Percentiles rank a stretch among this genome's conserved stretches.
Conservation (phyloP, 2,888 invertebrate species). For the Azorinus chamasolen region DNA sequence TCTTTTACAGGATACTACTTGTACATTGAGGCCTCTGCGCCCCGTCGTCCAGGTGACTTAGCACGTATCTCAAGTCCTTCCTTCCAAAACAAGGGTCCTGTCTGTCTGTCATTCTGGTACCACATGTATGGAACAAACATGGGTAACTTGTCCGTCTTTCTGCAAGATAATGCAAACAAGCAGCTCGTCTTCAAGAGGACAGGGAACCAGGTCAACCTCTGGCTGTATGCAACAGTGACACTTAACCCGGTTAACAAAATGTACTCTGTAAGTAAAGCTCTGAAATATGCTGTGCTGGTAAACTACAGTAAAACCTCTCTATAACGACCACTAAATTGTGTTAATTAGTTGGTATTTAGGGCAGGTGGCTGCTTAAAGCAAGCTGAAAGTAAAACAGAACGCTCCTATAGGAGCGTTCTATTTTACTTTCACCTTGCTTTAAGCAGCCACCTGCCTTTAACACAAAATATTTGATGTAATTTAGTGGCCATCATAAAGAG, state of each 20-base stretch:
- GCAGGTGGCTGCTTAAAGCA: too few species aligned
- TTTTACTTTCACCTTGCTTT: too few species aligned
- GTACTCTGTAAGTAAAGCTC: slow-evolving; percentile 50
- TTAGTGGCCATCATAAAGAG: too few species aligned
- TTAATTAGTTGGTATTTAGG: too few species aligned
- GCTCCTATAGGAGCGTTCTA: too few species aligned
- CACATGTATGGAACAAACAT: slow-evolving; percentile 81
- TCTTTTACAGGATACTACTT: slow-evolving; percentile 79
- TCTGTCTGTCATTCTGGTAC: slow-evolving; percentile 84
- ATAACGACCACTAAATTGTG: too few species aligned
- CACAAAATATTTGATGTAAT: too few species aligned
- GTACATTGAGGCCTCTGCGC: slow-evolving; percentile 86
- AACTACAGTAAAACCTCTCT: too few species aligned
- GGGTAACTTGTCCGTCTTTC: slow-evolving; percentile 77
- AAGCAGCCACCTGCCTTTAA: too few species aligned
- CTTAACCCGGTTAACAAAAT: slow-evolving; percentile 54
- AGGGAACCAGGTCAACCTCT: slow-evolving; percentile 78
- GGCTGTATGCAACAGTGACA: slow-evolving; percentile 73
- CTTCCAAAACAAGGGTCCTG: slow-evolving; percentile 58
- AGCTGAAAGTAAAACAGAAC: too few species aligned
- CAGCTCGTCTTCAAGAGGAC: slow-evolving; percentile 65
- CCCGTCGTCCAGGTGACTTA: slow-evolving; percentile 88
- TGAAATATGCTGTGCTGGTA: too few species aligned
- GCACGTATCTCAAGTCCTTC: slow-evolving; percentile 85
- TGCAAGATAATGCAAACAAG: slow-evolving; percentile 59